Conservation (phyloP, 2,113 vertebrate genomes). For the Odocoileus hemionus region DNA sequence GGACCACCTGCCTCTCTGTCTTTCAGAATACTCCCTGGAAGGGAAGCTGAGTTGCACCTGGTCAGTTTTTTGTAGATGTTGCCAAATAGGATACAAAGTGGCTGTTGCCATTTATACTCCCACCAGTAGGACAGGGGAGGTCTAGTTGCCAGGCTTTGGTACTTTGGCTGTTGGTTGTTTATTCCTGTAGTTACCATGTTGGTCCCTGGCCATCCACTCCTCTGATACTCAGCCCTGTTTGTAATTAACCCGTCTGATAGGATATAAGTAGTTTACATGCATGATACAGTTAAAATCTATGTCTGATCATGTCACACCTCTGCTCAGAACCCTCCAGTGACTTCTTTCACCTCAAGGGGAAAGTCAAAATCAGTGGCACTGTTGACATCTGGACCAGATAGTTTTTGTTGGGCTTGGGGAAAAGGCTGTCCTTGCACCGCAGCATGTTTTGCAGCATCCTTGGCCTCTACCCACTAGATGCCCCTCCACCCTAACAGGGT, state of each 20-base stretch:
- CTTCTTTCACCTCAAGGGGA: neutral
- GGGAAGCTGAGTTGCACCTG: neutral
- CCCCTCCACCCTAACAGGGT: neutral
- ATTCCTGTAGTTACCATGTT: fast-evolving
- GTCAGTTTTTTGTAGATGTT: neutral
- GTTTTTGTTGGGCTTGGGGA: neutral
- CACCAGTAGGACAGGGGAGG: neutral
- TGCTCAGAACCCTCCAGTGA: neutral
- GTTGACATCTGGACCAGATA: neutral
- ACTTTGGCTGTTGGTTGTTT: neutral
- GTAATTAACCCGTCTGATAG: neutral
- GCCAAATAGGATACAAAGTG: neutral
- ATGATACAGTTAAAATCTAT: neutral
- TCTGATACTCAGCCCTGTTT: neutral
- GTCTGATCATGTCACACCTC: neutral
- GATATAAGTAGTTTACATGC: neutral
- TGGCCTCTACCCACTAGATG: neutral
- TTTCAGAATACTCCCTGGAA: conserved; percentile 83
- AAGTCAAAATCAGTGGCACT: neutral
- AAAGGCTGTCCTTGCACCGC: neutral
- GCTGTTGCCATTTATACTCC: neutral
- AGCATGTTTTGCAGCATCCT: neutral
- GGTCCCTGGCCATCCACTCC: neutral
- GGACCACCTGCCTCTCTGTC: conserved; percentile 48
- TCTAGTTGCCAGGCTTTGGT: neutral